Evolutionary conservation across 2,113 vertebrate species (phyloP), one percentile per base, ranked within the genome.

Genomic region (Eurystomus gularis): DNA sequence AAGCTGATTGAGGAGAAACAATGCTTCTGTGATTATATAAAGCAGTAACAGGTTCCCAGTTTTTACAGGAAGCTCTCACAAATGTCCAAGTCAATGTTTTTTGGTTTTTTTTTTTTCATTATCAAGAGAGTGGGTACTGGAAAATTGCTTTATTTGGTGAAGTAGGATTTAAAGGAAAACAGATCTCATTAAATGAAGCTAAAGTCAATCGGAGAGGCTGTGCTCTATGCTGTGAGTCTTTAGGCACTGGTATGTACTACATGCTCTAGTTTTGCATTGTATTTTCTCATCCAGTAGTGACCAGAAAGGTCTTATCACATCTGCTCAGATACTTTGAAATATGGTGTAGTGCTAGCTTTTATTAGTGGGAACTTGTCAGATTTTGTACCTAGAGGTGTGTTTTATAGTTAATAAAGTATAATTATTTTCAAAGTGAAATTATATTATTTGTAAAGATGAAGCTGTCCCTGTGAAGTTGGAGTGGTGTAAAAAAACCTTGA

Each of bases 161-260:
- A 82, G 49, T 15, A 49, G 40, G 16, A 62, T 66, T 91, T 90
- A 82, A 77, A 85, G 44, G 28, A 79, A 71, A 69, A 85, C 17
- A 21, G 5, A 5, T 62, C 49, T 93, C 23, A 4, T 13, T 46
- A 77, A 46, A 29, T 55, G 33, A 86, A 92, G n/a, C 20, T 78
- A 12, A 83, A 93, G 78, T 86, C 60, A 64, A 2, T 70, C 51
- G 54, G 13, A 91, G 46, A 46, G 42, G 42, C 44, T 31, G 17
- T 49, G 42, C 24, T 94, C 89, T 35, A 39, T 75, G 17, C 68
- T 77, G 14, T 26, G 37, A 80, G 37, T 66, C 46, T 94, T 66
- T 8, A 73, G 58, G 40, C 57, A 44, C 72, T 28, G 12, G 4
- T 29, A 33, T 0, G 1, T 49, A 8, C 25, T 66, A 18, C 0